Conservation (phyloP, 37 sponge, comb jelly and placozoan species). For the Dysidea cf. avara region DNA sequence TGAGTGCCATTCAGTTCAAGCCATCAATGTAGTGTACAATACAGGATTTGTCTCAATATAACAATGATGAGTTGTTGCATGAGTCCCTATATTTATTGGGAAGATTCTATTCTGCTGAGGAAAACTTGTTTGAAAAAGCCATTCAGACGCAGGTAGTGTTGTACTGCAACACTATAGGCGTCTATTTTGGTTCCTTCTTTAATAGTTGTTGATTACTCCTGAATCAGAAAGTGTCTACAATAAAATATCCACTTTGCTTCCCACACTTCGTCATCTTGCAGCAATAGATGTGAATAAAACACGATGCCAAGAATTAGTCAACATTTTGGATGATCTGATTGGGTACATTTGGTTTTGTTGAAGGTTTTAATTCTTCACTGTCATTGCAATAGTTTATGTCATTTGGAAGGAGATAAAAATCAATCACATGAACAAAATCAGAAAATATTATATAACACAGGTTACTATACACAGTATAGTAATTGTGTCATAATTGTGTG, state of each 20-base stretch:
- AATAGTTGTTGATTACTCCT: slow-evolving; percentile 17
- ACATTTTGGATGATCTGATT: neutral
- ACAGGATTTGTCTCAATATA: slow-evolving; percentile 52
- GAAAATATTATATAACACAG: slow-evolving; percentile 71
- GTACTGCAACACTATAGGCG: neutral
- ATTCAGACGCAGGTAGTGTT: slow-evolving; percentile 11
- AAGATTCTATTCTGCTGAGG: slow-evolving; percentile 40
- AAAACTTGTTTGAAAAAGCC: slow-evolving; percentile 53
- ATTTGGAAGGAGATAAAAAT: slow-evolving; percentile 33
- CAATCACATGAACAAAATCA: slow-evolving; percentile 76
- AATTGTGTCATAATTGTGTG: no score
- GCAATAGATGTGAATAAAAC: neutral
- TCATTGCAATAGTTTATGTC: slow-evolving; percentile 12
- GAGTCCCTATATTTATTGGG: slow-evolving; percentile 52
- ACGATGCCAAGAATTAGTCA: neutral
- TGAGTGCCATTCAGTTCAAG: no score
- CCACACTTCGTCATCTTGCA: neutral
- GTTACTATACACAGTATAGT: slow-evolving; percentile 3
- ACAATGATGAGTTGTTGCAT: slow-evolving; percentile 41
- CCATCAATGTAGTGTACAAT: no score
- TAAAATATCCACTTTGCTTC: neutral
- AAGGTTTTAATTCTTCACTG: neutral
- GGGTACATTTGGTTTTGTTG: neutral
- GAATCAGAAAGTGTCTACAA: slow-evolving; percentile 6
- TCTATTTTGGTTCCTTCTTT: neutral